Evolutionary conservation across 1,140 invertebrate species (phyloP).

Genomic region (Nylanderia fulva): DNA sequence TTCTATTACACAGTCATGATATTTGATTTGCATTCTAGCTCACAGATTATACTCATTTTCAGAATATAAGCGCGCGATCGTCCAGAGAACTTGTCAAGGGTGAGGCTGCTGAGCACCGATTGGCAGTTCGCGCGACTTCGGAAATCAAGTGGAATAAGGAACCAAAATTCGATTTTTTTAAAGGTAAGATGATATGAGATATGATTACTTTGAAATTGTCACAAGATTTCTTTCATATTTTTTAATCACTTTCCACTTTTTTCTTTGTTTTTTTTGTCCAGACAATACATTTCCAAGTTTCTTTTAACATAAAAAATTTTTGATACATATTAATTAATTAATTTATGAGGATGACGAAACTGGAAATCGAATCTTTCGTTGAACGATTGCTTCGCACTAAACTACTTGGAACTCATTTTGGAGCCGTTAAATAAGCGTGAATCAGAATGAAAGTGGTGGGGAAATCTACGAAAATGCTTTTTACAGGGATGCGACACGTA

Average conservation of each 20-base stretch:
- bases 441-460: not conserved
- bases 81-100: conserved; percentile 53
- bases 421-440: not conserved
- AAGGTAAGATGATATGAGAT: conserved; percentile 46
- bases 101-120: conserved; percentile 72
- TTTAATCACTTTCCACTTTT: not conserved
- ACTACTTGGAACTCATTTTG: not conserved
- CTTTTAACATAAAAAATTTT: too few species aligned
- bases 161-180: conserved; percentile 49
- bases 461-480: conserved; percentile 56
- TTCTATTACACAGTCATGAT: not conserved
- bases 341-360: too few species aligned
- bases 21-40: not conserved
- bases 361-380: too few species aligned
- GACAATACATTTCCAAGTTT: too few species aligned
- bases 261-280: not conserved
- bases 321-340: too few species aligned
- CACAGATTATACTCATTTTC: conserved; percentile 15
- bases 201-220: not conserved
- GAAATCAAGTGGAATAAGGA: conserved; percentile 77
- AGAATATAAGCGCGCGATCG: conserved; percentile 52
- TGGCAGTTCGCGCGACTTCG: conserved; percentile 80
- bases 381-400: too few species aligned
- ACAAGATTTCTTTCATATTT: not conserved
- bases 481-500: conserved; percentile 66